Evolutionary conservation across 2,888 invertebrate genomes (phyloP).

Genomic region (Drosophila cognata): DNA sequence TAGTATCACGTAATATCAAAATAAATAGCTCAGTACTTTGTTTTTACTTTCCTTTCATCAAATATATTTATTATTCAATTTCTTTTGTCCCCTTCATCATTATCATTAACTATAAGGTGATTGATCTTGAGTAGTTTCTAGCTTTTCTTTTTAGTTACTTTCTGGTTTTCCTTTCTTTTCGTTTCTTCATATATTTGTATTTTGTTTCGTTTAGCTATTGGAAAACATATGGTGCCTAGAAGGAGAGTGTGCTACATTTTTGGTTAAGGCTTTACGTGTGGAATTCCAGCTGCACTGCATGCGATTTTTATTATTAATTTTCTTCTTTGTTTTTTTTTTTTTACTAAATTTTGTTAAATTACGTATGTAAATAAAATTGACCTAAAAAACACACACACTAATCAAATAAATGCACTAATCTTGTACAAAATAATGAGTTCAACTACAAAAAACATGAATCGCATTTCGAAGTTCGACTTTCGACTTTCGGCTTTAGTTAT

Average conservation of each 20-base stretch:
- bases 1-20: conserved; percentile 81
- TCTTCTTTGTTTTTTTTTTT: not conserved
- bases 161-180: not conserved
- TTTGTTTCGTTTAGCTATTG: conserved; percentile 34
- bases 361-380: conserved; percentile 60
- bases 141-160: conserved; percentile 14
- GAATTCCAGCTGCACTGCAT: conserved; percentile 53
- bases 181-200: not conserved
- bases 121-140: conserved; percentile 50
- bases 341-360: conserved; percentile 39
- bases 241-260: conserved; percentile 32
- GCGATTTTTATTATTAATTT: conserved; percentile 7
- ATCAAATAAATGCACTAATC: conserved; percentile 65
- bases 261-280: conserved; percentile 56
- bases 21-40: conserved; percentile 76
- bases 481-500: conserved; percentile 43
- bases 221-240: conserved; percentile 36
- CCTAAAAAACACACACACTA: conserved; percentile 55
- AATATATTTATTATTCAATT: conserved; percentile 31
- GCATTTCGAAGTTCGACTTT: conserved; percentile 30
- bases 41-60: conserved; percentile 42
- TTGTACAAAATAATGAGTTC: conserved; percentile 61
- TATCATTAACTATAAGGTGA: conserved; percentile 49
- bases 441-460: conserved; percentile 45
- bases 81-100: conserved; percentile 14